These are phyloP conservation scores for Pterois miles DNA, from an alignment of 2,797 vertebrate species.

Conservation along the genomic window DNA sequence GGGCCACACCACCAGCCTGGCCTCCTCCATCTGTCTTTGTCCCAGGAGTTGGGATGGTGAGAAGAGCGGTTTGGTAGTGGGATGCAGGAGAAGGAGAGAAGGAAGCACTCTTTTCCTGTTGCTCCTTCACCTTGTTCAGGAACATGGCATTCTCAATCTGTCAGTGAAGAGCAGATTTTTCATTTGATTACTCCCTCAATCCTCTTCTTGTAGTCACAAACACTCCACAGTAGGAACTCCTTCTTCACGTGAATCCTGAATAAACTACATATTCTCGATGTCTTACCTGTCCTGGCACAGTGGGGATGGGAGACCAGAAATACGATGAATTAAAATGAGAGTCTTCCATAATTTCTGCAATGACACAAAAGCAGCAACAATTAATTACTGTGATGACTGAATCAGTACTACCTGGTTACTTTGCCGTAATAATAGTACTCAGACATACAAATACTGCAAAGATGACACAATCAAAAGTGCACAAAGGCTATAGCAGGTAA, in stretches of 20 bases:
- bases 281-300: conserved; percentile 93
- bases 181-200: neutral
- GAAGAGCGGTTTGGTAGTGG: conserved; percentile 92
- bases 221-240: neutral
- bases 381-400: neutral
- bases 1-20: conserved; percentile 65
- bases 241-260: neutral
- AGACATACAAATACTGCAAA: neutral
- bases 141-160: conserved; percentile 99
- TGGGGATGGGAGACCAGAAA: conserved; percentile 96
- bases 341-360: conserved; percentile 94
- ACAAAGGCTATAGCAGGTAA: neutral
- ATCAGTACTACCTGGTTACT: neutral
- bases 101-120: conserved; percentile 90
- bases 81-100: conserved; percentile 88
- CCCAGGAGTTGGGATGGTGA: conserved; percentile 93
- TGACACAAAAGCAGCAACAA: conserved; percentile 18
- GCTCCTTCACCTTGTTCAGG: conserved; percentile 98
- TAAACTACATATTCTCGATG: neutral
- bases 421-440: neutral
- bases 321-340: conserved; percentile 99
- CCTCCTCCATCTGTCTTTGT: conserved; percentile 81
- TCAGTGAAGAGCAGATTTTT: neutral
- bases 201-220: neutral
- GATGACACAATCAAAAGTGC: neutral